Percentiles rank a stretch among this genome's conserved stretches.
Conservation (phyloP, 2,113 vertebrate species). For the Myiopsitta monachus region DNA sequence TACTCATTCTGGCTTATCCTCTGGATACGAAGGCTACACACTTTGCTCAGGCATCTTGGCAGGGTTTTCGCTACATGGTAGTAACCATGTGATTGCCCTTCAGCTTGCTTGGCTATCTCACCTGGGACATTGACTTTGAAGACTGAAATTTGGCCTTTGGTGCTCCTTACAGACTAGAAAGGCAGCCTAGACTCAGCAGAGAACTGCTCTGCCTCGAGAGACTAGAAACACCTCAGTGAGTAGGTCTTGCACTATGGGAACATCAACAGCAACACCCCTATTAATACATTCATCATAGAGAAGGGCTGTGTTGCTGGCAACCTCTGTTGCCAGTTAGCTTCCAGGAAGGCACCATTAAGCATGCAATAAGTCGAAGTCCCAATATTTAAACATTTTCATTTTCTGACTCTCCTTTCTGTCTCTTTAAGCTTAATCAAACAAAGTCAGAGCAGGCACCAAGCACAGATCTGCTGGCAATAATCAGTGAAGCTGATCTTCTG, state of each 20-base stretch:
- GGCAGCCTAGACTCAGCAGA: not conserved
- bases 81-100: not conserved
- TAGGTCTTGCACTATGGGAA: not conserved
- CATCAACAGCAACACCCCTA: not conserved
- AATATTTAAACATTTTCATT: not conserved
- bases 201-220: not conserved
- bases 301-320: rapidly evolving
- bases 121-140: not conserved
- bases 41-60: not conserved
- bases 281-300: not conserved
- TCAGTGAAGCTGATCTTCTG: not conserved
- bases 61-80: not conserved
- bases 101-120: not conserved
- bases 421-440: not conserved
- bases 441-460: not conserved
- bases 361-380: not conserved
- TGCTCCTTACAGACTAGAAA: not conserved
- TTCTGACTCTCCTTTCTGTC: not conserved
- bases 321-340: not conserved
- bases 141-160: not conserved
- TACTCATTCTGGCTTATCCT: not conserved
- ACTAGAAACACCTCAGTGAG: not conserved
- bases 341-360: not conserved
- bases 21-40: not conserved
- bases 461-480: not conserved